These are phyloP conservation scores for Bos indicus DNA, from an alignment of 2,113 vertebrate genomes.

Conservation along the genomic window DNA sequence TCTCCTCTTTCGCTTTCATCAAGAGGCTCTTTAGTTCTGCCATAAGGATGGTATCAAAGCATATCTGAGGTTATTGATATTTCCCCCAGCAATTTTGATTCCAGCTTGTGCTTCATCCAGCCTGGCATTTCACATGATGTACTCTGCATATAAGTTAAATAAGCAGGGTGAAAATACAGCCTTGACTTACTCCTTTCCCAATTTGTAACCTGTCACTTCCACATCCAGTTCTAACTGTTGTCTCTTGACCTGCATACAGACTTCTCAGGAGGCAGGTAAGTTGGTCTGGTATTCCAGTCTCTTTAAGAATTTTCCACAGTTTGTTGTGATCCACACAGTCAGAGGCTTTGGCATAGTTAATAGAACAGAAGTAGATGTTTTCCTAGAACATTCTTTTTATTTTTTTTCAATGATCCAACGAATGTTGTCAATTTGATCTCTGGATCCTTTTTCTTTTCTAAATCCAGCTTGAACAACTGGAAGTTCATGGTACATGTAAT, in stretches of 20 bases:
- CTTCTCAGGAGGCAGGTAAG: not conserved
- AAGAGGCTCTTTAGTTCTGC: not conserved
- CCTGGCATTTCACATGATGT: not conserved
- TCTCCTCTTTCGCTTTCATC: not conserved
- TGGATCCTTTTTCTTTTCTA: not conserved
- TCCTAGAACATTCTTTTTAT: not conserved
- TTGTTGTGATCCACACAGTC: not conserved
- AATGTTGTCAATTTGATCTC: not conserved
- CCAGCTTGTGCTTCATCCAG: not conserved
- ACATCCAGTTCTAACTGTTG: not conserved
- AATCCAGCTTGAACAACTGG: not conserved
- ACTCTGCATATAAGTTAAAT: not conserved
- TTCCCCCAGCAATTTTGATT: not conserved
- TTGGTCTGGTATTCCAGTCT: not conserved
- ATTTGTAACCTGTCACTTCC: not conserved
- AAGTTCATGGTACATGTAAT: accelerated
- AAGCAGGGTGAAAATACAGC: not conserved
- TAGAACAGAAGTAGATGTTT: not conserved
- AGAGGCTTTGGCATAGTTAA: not conserved
- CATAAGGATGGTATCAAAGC: not conserved
- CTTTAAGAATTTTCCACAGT: not conserved
- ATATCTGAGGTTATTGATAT: not conserved
- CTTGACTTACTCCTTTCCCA: not conserved
- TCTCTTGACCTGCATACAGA: not conserved
- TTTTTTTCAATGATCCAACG: accelerated